Conservation (phyloP, 2,888 invertebrate species). For the Netelia virgata region DNA sequence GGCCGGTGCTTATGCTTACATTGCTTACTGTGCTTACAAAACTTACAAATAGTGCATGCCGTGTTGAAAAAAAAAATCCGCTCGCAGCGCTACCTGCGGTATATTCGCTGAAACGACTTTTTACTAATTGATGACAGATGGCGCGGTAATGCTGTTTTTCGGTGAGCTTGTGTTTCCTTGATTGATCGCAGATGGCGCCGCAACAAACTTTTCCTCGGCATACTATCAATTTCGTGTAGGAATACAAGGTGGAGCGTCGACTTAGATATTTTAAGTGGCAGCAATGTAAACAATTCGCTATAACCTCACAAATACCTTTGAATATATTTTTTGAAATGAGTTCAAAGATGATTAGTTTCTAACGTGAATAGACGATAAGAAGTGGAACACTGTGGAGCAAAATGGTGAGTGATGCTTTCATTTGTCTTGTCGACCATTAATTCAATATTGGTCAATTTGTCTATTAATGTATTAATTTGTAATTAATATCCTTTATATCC, state of each 20-base stretch:
- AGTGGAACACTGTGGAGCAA: not conserved
- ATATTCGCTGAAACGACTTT: too few relatives aligned
- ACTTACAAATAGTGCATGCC: not conserved
- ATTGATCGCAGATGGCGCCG: too few relatives aligned
- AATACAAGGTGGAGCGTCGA: not conserved
- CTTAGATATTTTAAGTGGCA: not conserved
- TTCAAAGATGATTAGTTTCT: not conserved
- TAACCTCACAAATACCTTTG: not conserved
- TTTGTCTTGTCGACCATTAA: not conserved
- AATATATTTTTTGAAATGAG: not conserved
- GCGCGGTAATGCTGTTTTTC: too few relatives aligned
- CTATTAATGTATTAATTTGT: not conserved
- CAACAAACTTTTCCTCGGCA: too few relatives aligned
- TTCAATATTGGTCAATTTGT: constrained; percentile 1
- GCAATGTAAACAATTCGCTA: constrained; percentile 2
- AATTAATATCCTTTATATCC: not conserved
- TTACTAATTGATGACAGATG: too few relatives aligned
- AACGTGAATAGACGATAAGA: not conserved
- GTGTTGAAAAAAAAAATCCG: not conserved
- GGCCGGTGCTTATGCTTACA: too few relatives aligned
- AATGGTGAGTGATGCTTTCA: constrained; percentile 16
- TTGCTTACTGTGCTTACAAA: too few relatives aligned
- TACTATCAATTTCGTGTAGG: not conserved
- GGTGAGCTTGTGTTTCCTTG: too few relatives aligned
- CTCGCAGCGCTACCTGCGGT: too few relatives aligned